Evolutionary conservation across 1,140 invertebrate species (phyloP).

Genomic region (Yoshiicerus persimilis): DNA sequence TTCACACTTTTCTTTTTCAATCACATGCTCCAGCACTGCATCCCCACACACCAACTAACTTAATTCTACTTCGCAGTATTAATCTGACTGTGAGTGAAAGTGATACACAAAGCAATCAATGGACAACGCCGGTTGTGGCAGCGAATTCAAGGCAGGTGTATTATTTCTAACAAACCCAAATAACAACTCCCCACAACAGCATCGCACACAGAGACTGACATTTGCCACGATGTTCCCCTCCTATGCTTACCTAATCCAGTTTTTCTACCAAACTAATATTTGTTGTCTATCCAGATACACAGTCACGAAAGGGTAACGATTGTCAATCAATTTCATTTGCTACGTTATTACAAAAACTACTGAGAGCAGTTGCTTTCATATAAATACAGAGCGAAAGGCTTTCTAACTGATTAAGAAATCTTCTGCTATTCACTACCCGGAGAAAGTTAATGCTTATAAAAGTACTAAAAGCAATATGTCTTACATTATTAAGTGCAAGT

Average conservation of each 20-base stretch:
- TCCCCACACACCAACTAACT: neutral
- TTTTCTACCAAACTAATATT: neutral
- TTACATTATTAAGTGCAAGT: too few species aligned
- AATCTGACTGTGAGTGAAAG: neutral
- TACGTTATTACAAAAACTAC: neutral
- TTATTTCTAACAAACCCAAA: too few species aligned
- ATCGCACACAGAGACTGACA: neutral
- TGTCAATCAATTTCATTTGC: neutral
- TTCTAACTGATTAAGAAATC: too few species aligned
- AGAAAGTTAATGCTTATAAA: too few species aligned
- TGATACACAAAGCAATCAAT: neutral
- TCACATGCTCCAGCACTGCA: neutral
- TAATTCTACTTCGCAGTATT: neutral
- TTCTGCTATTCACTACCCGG: too few species aligned
- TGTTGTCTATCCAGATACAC: neutral
- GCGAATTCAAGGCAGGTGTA: too few species aligned
- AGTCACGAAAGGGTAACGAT: neutral
- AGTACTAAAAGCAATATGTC: too few species aligned
- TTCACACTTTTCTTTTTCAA: neutral
- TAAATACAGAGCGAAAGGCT: too few species aligned
- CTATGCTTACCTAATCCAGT: neutral
- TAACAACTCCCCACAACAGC: neutral
- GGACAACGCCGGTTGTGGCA: neutral
- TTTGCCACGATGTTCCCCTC: neutral
- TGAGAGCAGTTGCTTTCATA: too few species aligned